Evolutionary conservation across 2,113 vertebrate genomes (phyloP).

Genomic region (Cavia porcellus): DNA sequence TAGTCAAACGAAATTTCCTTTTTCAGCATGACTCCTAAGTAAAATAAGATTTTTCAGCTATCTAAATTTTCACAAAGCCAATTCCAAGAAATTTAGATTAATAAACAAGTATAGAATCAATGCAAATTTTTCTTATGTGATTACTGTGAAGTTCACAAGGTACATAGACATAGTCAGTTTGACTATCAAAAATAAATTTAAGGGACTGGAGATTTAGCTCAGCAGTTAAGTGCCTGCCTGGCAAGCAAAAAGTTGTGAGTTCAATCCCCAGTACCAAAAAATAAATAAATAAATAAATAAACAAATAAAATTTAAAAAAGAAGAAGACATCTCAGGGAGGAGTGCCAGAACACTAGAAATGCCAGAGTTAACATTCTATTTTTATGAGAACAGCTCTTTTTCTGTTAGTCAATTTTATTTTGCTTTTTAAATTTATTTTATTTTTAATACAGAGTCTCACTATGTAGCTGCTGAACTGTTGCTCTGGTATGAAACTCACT

Average conservation of each 20-base stretch:
- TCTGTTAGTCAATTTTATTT: background rate
- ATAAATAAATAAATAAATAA: no score
- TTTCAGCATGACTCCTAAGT: background rate
- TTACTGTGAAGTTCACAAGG: background rate
- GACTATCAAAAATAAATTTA: background rate
- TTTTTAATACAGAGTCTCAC: background rate
- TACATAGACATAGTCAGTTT: background rate
- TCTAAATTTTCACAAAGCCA: constrained; percentile 1
- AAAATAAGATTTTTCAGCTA: background rate
- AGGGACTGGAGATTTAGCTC: no score
- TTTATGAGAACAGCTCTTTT: background rate
- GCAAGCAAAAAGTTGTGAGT: no score
- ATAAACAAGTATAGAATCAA: background rate
- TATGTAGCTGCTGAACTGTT: background rate
- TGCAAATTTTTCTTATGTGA: constrained; percentile 12
- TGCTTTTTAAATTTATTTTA: background rate
- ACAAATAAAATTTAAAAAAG: no score
- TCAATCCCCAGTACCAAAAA: no score
- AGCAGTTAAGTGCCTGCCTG: no score
- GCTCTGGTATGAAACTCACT: background rate
- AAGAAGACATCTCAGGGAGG: background rate
- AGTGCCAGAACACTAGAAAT: background rate
- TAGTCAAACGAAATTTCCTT: background rate
- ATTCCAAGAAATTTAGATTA: background rate
- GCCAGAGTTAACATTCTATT: background rate